A percentile compares a stretch with the other conserved stretches of the same genome.
These are phyloP conservation scores for Dromas ardeola DNA, from an alignment of 2,113 vertebrate genomes.

Conservation along the genomic window DNA sequence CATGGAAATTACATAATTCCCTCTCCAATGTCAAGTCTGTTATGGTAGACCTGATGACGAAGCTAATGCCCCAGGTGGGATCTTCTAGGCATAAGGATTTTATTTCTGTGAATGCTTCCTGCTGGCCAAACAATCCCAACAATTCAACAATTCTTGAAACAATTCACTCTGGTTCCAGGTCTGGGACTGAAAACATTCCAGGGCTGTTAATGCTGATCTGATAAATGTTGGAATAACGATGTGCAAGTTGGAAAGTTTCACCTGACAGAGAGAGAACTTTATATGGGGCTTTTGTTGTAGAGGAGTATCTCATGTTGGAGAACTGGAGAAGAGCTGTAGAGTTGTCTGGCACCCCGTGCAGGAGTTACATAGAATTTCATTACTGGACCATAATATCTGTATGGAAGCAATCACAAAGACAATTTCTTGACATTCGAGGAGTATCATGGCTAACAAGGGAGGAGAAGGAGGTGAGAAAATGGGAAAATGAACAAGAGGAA, in stretches of 20 bases:
- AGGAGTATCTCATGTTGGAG: neutral
- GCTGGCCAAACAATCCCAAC: neutral
- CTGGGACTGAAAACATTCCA: neutral
- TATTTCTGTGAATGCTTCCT: neutral
- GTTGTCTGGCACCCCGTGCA: neutral
- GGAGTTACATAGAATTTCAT: neutral
- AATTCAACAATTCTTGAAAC: neutral
- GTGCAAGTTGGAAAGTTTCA: neutral
- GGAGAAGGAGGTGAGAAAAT: neutral
- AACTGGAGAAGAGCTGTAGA: neutral
- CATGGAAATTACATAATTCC: neutral
- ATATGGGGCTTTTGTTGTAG: neutral
- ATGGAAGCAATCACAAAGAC: neutral
- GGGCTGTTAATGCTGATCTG: neutral
- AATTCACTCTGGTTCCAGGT: neutral
- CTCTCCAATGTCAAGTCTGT: neutral
- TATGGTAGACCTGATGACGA: neutral
- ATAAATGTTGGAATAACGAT: neutral
- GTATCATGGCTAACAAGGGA: neutral
- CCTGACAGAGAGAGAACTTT: neutral
- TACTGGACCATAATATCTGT: neutral
- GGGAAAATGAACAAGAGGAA: neutral
- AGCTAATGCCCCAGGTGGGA: neutral
- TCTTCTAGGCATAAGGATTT: neutral
- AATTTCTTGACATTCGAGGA: neutral